Conservation (phyloP, 2,888 invertebrate genomes). For the Erebia ligea region DNA sequence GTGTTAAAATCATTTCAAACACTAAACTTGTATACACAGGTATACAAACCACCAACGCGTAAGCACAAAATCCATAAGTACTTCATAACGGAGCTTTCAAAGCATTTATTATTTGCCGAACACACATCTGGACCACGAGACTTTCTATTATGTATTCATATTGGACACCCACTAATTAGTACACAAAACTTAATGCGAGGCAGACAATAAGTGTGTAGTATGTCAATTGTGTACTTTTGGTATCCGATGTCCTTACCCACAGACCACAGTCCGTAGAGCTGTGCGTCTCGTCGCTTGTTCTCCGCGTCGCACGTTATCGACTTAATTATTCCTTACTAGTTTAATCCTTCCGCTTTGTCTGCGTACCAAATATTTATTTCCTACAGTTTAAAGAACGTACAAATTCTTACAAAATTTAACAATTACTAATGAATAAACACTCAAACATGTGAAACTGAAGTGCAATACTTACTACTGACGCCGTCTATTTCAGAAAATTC, state of each 20-base stretch:
- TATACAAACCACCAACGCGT: slow-evolving; percentile 64
- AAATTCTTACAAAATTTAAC: no score
- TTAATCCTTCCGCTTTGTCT: neutral
- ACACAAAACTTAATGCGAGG: slow-evolving; percentile 77
- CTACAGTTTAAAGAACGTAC: no score
- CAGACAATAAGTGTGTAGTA: slow-evolving; percentile 66
- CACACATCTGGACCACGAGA: slow-evolving; percentile 75
- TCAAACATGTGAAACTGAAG: no score
- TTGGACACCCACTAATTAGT: slow-evolving; percentile 82
- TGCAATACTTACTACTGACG: no score
- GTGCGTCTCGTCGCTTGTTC: slow-evolving; percentile 32
- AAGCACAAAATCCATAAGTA: slow-evolving; percentile 58
- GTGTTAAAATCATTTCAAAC: slow-evolving; percentile 36
- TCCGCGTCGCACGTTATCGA: slow-evolving; percentile 48
- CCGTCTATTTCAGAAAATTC: no score
- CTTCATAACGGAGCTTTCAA: slow-evolving; percentile 70
- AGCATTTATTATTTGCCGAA: slow-evolving; percentile 75
- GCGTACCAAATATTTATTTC: neutral
- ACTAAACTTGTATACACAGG: slow-evolving; percentile 38
- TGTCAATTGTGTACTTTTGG: slow-evolving; percentile 51
- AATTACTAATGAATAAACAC: no score
- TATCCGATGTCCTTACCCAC: slow-evolving; percentile 65
- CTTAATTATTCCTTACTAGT: slow-evolving; percentile 44
- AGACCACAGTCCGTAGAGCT: slow-evolving; percentile 35
- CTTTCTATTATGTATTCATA: slow-evolving; percentile 81